These are phyloP conservation scores for Pterobdella sp. DNA, from an alignment of 2,888 invertebrate genomes.

Conservation along the genomic window DNA sequence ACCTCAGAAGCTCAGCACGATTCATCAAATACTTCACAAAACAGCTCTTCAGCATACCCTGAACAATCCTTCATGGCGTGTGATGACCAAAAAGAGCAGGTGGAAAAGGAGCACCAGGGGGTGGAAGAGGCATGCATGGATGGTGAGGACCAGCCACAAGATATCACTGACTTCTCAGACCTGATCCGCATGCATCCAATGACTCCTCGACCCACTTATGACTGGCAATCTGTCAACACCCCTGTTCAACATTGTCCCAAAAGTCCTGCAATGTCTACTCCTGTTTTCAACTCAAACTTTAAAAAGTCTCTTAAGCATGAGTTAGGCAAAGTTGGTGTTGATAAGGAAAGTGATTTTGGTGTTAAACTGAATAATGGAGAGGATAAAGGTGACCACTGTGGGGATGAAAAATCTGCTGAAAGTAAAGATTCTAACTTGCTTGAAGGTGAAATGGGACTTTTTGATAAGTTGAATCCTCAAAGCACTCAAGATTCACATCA, in stretches of 20 bases:
- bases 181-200: conserved; percentile 33
- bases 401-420: not conserved
- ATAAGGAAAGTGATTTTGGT: not conserved
- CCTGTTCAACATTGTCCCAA: not conserved
- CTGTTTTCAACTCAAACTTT: not conserved
- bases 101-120: not conserved
- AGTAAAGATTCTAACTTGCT: not conserved
- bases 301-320: conserved; percentile 11
- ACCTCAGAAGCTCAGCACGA: not conserved
- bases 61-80: no score
- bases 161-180: conserved; percentile 32
- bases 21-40: not conserved
- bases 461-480: not conserved
- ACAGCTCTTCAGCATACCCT: not conserved
- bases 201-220: conserved; percentile 23
- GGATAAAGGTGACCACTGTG: not conserved
- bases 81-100: no score
- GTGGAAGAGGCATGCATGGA: not conserved
- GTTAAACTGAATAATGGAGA: not conserved
- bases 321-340: not conserved
- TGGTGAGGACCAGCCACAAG: conserved; percentile 20
- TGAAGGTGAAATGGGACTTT: not conserved
- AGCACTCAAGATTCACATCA: not conserved
- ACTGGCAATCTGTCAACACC: not conserved
- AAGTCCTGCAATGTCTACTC: conserved; percentile 12